Evolutionary conservation across 2,888 invertebrate species (phyloP).

Genomic region (Nasonovia ribisnigri): DNA sequence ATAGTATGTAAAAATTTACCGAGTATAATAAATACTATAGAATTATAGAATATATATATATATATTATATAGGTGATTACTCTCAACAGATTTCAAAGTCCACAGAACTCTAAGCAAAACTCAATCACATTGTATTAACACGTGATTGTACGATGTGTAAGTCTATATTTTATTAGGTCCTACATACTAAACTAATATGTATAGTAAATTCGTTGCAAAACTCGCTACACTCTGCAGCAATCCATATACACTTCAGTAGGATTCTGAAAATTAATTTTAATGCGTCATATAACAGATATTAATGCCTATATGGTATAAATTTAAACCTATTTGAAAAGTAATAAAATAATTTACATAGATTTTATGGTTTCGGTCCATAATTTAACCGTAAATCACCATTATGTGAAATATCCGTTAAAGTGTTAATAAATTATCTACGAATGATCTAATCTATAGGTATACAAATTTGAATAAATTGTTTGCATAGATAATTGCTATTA

Average conservation of each 20-base stretch:
- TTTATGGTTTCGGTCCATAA: neutral
- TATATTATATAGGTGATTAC: neutral
- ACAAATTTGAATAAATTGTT: too few species aligned
- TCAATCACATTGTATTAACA: neutral
- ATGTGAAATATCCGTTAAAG: too few species aligned
- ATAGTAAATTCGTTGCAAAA: neutral
- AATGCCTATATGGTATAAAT: neutral
- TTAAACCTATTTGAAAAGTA: neutral
- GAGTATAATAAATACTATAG: too few species aligned
- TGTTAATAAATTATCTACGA: too few species aligned
- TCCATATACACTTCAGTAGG: neutral
- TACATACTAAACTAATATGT: neutral
- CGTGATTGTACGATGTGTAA: neutral
- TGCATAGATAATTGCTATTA: neutral
- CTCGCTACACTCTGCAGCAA: neutral
- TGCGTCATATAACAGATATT: neutral
- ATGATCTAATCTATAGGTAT: too few species aligned
- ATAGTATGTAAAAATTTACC: neutral
- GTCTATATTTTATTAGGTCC: neutral
- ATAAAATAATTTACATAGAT: neutral
- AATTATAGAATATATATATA: too few species aligned
- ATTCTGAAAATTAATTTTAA: neutral
- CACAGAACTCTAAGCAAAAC: neutral
- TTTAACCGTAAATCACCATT: neutral
- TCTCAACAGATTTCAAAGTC: neutral